Evolutionary conservation across 2,113 vertebrate genomes (phyloP), one percentile per base, ranked within the genome.

Genomic region (Ploceus nigricollis): DNA sequence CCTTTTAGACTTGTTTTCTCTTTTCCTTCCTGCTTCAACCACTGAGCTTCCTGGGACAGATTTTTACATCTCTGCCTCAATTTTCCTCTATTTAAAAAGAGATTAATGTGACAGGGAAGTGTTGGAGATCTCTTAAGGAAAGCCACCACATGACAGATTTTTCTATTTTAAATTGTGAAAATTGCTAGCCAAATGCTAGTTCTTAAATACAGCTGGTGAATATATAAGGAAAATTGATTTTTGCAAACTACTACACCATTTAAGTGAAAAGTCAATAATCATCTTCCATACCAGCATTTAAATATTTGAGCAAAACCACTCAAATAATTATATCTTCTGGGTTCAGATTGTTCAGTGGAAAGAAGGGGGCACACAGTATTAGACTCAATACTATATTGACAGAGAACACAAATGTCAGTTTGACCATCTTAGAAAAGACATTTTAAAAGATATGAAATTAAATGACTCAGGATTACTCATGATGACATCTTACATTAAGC

Each of bases 391-490:
- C 71, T 90, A 3, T 63, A 68, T 83, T 95, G 92, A 87, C 63
- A 87, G 79, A 92, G 92, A 96, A 92, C 90, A 92, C 79, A 94
- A 96, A 96, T 92, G 90, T 95, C 95, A 97, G 72, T 79, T 53
- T 96, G 96, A 94, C 96, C 96, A 93, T 87, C 90, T 90, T 48
- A 82, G 69, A 90, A 70, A 75, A 90, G 90, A 90, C 79, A 94
- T 96, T 95, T 96, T 54, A 64, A 57, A 94, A 90, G 54, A 95
- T 81, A 90, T 58, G 69, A 94, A 93, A 82, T 89, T 76, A 94
- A 96, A 90, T 96, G 69, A 96, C 77, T 96, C 93, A 93, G 88
- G n/a, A 93, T 96, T 96, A 93, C 79, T 96, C 94, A 95, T 33
- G n/a, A 65, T 72, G 73, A 50, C 66, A 81, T 83, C 76, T 76